Conservation (phyloP, 2,888 invertebrate species). For the Caenorhabditis japonica region DNA sequence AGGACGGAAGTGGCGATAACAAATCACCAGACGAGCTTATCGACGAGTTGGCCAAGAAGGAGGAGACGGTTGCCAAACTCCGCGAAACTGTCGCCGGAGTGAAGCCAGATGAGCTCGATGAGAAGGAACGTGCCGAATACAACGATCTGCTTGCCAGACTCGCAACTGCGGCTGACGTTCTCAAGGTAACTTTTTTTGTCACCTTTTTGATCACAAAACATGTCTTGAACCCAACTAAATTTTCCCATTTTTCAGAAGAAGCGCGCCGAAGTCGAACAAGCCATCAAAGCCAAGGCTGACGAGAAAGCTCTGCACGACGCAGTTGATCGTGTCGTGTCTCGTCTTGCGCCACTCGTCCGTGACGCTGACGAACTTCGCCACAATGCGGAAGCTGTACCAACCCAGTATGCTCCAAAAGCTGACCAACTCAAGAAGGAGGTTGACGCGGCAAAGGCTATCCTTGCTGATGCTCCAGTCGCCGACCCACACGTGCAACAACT, state of each 20-base stretch:
- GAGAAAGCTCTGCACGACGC: too few species aligned
- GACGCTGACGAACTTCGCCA: conserved; percentile 53
- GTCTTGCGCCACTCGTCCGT: too few species aligned
- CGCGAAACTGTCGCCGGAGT: conserved; percentile 21
- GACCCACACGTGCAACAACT: conserved; percentile 50
- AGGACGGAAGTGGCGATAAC: too few species aligned
- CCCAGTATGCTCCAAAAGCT: conserved; percentile 56
- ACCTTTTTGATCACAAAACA: too few species aligned
- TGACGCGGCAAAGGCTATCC: conserved; percentile 38
- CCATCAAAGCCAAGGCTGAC: too few species aligned
- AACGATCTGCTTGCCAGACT: conserved; percentile 56
- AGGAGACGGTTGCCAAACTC: too few species aligned
- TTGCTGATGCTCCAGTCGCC: conserved; percentile 34
- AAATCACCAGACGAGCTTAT: too few species aligned
- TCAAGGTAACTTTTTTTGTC: conserved; percentile 38
- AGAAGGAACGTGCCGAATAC: conserved; percentile 50
- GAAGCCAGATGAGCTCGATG: conserved; percentile 53
- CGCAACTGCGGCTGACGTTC: conserved; percentile 53
- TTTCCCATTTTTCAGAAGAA: too few species aligned
- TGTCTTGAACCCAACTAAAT: too few species aligned
- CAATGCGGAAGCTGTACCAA: conserved; percentile 60
- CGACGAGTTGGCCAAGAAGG: too few species aligned
- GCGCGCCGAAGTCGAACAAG: too few species aligned
- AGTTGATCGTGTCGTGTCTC: too few species aligned
- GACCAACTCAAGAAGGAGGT: conserved; percentile 54